phyloP scores from a whole-genome alignment of 2,888 invertebrate genomes.

The Pyrocoelia pectoralis region DNA sequence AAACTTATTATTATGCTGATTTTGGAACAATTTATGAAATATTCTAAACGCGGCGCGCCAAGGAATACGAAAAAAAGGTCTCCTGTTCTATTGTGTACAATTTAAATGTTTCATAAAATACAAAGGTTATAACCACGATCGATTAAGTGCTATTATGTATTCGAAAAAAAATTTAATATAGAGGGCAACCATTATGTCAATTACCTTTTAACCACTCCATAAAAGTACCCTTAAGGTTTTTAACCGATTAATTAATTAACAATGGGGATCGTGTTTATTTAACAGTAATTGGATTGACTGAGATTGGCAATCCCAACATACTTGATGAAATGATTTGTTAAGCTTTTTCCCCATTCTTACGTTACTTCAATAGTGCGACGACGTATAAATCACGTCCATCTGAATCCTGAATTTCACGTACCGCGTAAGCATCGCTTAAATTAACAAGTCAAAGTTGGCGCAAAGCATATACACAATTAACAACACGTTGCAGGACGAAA shows the following conservation, averaged over 20 bases:
- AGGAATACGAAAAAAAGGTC: no score
- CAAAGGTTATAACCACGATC: slow-evolving; percentile 8
- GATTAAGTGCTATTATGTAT: background rate
- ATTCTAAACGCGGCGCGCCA: no score
- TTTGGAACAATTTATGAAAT: no score
- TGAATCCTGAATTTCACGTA: no score
- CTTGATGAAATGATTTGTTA: background rate
- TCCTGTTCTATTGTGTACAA: no score
- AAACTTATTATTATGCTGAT: no score
- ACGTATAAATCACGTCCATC: background rate
- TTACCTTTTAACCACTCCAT: slow-evolving; percentile 7
- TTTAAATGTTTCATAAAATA: background rate
- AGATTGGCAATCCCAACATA: background rate
- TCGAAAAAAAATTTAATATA: slow-evolving; percentile 4
- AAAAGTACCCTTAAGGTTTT: background rate
- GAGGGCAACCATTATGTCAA: background rate
- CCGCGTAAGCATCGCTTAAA: no score
- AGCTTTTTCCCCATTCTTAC: background rate
- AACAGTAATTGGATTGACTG: background rate
- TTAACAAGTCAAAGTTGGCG: slow-evolving; percentile 20
- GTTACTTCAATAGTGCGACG: background rate
- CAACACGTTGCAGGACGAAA: slow-evolving; percentile 24
- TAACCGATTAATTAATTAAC: background rate
- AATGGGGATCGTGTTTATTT: background rate
- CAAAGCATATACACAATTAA: slow-evolving; percentile 23